Conservation (phyloP, 2,888 invertebrate species). For the Schrankia costaestrigalis region DNA sequence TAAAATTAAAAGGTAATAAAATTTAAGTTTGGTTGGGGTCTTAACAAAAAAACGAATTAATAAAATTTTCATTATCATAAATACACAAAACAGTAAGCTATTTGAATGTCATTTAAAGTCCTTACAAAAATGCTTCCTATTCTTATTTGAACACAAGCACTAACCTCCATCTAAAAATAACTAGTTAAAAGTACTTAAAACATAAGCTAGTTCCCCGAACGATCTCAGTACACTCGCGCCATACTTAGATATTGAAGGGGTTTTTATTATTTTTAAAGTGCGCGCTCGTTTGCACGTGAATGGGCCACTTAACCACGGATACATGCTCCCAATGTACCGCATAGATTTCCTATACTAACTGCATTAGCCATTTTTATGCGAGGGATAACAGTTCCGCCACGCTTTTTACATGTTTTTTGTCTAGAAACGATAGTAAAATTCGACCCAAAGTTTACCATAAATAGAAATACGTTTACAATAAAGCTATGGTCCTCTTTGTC, state of each 20-base stretch:
- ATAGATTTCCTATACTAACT: slow-evolving; percentile 61
- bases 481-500: slow-evolving; percentile 45
- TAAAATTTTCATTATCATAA: too few relatives aligned
- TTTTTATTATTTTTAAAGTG: slow-evolving; percentile 78
- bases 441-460: slow-evolving; percentile 31
- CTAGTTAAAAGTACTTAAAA: slow-evolving; percentile 1
- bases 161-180: not conserved
- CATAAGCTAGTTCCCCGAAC: too few relatives aligned
- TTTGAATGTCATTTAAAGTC: too few relatives aligned
- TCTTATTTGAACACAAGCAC: too few relatives aligned
- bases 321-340: slow-evolving; percentile 53
- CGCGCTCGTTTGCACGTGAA: slow-evolving; percentile 81
- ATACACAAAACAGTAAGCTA: too few relatives aligned
- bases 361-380: slow-evolving; percentile 68
- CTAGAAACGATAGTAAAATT: slow-evolving; percentile 41
- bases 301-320: slow-evolving; percentile 80
- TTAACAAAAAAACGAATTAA: too few relatives aligned
- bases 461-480: slow-evolving; percentile 39
- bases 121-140: too few relatives aligned
- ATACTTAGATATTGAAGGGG: slow-evolving; percentile 65
- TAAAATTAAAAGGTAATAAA: too few relatives aligned
- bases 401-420: slow-evolving; percentile 70
- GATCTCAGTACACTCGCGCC: slow-evolving; percentile 15
- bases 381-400: slow-evolving; percentile 71
- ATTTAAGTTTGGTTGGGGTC: too few relatives aligned